These are phyloP conservation scores for Orthosia incerta DNA, from an alignment of 2,888 invertebrate genomes.

Conservation along the genomic window DNA sequence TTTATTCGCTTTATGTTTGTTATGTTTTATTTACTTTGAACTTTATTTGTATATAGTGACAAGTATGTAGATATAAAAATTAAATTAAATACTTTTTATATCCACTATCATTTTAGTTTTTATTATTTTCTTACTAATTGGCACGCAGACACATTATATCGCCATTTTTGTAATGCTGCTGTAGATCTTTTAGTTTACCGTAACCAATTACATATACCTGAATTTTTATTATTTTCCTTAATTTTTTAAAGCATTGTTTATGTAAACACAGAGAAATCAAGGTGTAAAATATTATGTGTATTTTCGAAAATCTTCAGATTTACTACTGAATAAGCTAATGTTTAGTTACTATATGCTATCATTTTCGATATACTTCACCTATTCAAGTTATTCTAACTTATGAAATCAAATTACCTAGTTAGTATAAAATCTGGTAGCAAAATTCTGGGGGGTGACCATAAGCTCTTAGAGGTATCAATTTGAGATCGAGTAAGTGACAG, in stretches of 20 bases:
- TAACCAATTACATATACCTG: slow-evolving; percentile 10
- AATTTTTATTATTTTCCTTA: slow-evolving; percentile 16
- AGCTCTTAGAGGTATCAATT: no score
- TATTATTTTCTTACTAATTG: slow-evolving; percentile 62
- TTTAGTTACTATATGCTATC: background rate
- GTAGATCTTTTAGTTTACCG: slow-evolving; percentile 26
- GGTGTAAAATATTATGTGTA: background rate
- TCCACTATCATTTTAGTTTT: slow-evolving; percentile 65
- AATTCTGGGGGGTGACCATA: no score
- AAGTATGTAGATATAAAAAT: slow-evolving; percentile 65
- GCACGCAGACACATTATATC: slow-evolving; percentile 45
- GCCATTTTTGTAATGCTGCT: slow-evolving; percentile 26
- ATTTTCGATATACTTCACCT: background rate
- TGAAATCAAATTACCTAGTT: background rate
- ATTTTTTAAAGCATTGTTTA: slow-evolving; percentile 1
- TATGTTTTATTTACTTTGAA: slow-evolving; percentile 63
- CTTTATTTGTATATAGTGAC: slow-evolving; percentile 68
- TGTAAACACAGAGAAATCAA: background rate
- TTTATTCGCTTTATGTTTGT: slow-evolving; percentile 61
- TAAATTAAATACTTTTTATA: slow-evolving; percentile 64
- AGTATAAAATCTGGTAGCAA: background rate
- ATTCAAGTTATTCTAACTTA: background rate
- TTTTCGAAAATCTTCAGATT: background rate
- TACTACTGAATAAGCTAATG: background rate
- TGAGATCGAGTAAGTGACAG: no score